A percentile compares a stretch with the other conserved stretches of the same genome.
phyloP scores from a whole-genome alignment of 1,140 invertebrate species.

The Aplysia californica region DNA sequence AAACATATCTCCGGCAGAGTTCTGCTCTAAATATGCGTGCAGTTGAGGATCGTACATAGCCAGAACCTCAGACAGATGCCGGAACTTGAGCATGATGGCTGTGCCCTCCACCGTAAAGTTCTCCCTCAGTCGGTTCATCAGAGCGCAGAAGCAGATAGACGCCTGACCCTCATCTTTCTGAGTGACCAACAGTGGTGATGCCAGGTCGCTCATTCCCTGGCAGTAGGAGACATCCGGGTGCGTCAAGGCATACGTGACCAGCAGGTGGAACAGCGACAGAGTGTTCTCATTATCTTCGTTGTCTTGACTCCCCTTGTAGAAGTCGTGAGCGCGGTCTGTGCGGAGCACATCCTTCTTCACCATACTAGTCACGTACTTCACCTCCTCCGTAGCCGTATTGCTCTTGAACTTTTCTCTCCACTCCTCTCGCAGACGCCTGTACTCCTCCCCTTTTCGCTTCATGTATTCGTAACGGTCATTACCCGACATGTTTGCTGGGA shows the following conservation, averaged over 20 bases:
- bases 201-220: slow-evolving; percentile 98
- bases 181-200: slow-evolving; percentile 91
- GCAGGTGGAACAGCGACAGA: slow-evolving; percentile 90
- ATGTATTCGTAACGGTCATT: slow-evolving; percentile 95
- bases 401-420: slow-evolving; percentile 73
- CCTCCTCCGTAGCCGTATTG: slow-evolving; percentile 74
- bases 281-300: slow-evolving; percentile 90
- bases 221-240: slow-evolving; percentile 96
- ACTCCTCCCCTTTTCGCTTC: slow-evolving; percentile 90
- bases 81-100: slow-evolving; percentile 95
- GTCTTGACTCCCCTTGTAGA: slow-evolving; percentile 95
- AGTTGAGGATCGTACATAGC: slow-evolving; percentile 92
- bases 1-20: slow-evolving; percentile 91
- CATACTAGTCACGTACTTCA: slow-evolving; percentile 92
- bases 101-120: slow-evolving; percentile 94
- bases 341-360: slow-evolving; percentile 90
- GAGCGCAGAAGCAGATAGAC: slow-evolving; percentile 95
- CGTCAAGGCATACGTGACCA: slow-evolving; percentile 96
- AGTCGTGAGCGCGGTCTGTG: slow-evolving; percentile 93
- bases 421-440: slow-evolving; percentile 81
- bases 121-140: slow-evolving; percentile 88
- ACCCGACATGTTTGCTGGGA: slow-evolving; percentile 86
- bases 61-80: slow-evolving; percentile 89
- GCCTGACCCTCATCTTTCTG: slow-evolving; percentile 97
- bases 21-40: slow-evolving; percentile 85